Percentiles rank a stretch among this genome's conserved stretches.
Conservation (phyloP, 2,113 vertebrate genomes). For the Cinclus mexicanus region DNA sequence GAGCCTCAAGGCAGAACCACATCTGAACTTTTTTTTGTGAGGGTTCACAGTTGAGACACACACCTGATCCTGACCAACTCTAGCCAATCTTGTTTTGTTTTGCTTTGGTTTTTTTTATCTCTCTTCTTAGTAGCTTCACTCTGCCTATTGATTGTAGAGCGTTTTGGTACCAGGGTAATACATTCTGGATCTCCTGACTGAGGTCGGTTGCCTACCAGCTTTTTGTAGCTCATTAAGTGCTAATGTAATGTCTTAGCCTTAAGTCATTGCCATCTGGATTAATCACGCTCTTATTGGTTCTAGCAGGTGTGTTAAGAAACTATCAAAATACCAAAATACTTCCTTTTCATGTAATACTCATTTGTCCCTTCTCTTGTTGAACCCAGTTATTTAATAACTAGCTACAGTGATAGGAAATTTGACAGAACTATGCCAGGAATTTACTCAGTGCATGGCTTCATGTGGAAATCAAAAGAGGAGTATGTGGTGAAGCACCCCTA, state of each 20-base stretch:
- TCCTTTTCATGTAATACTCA: not conserved
- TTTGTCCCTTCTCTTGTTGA: not conserved
- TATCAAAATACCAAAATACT: not conserved
- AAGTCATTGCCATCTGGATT: not conserved
- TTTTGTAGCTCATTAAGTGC: not conserved
- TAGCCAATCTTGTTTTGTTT: not conserved
- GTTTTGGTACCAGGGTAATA: not conserved
- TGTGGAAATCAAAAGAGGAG: constrained; percentile 18
- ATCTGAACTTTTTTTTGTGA: not conserved
- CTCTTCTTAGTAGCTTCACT: not conserved
- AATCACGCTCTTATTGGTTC: not conserved
- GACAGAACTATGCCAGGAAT: not conserved
- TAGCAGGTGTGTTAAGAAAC: not conserved
- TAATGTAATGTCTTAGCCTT: not conserved
- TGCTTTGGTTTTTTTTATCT: not conserved
- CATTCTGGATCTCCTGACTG: not conserved
- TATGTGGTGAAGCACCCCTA: not conserved
- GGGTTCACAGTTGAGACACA: not conserved
- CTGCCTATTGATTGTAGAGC: not conserved
- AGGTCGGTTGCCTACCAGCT: not conserved
- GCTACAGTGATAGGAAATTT: not conserved
- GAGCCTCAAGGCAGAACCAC: not conserved
- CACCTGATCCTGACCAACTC: not conserved
- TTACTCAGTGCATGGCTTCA: not conserved
- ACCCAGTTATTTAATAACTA: not conserved